A percentile compares a stretch with the other conserved stretches of the same genome.
Conservation (phyloP, 2,113 vertebrate species). For the Bagarius yarrelli region DNA sequence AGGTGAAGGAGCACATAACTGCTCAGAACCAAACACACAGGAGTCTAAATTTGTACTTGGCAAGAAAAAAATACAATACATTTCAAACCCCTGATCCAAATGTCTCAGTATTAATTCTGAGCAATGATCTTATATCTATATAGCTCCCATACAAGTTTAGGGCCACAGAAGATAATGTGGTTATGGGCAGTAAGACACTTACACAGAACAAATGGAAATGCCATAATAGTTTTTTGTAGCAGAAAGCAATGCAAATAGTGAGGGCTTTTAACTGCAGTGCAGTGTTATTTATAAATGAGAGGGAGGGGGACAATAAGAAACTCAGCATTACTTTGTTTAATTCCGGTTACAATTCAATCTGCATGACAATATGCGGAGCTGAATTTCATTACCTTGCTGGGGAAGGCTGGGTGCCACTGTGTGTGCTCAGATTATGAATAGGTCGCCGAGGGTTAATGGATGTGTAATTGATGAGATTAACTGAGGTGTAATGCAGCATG, state of each 20-base stretch:
- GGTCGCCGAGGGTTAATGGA: constrained; percentile 70
- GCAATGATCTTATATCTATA: constrained; percentile 56
- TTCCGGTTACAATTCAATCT: constrained; percentile 47
- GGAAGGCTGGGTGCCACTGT: constrained; percentile 31
- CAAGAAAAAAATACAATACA: constrained; percentile 53
- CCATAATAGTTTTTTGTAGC: not conserved
- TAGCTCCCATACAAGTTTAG: constrained; percentile 38
- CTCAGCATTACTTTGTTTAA: constrained; percentile 46
- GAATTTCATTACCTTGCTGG: constrained; percentile 54
- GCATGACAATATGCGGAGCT: constrained; percentile 43
- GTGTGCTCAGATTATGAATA: constrained; percentile 57
- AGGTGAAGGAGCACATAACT: constrained; percentile 72
- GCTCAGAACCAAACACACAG: constrained; percentile 62
- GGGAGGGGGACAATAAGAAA: constrained; percentile 25
- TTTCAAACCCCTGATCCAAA: constrained; percentile 1
- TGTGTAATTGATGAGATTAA: constrained; percentile 77
- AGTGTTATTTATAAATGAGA: constrained; percentile 16
- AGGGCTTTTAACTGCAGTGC: not conserved
- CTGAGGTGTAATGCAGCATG: constrained; percentile 72
- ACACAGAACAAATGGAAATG: constrained; percentile 26
- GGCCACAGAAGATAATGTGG: constrained; percentile 47
- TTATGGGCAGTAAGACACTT: constrained; percentile 51
- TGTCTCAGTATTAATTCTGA: constrained; percentile 53
- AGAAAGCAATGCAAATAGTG: not conserved
- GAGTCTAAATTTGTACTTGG: constrained; percentile 51